Base-by-base conservation (phyloP, 2,888 invertebrate genomes). In the Caenorhabditis sulstoni region DNA sequence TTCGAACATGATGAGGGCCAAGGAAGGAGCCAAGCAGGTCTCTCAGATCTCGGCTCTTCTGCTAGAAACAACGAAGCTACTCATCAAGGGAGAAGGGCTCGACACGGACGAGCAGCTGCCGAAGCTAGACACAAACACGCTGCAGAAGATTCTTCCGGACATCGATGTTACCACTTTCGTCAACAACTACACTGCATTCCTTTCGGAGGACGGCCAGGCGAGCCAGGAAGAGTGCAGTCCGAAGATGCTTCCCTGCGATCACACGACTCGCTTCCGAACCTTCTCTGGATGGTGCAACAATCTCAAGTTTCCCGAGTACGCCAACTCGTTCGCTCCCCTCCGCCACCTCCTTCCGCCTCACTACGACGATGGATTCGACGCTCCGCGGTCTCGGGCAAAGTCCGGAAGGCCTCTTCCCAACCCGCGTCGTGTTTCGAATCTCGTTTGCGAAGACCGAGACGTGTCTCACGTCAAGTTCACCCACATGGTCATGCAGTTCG, bases 211-310 rank as follows among this genome's bases (percentile, higher is more conserved):
- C 74, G 89, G 88, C 23, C 74, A 64, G 39, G 37, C 81, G 0
- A 67, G 65, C 16, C 65, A 78, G 16, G 85, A 85, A 39, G 84
- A 86, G 23, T 90, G 90, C 71, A 79, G 87, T 11, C 90, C 90
- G 20, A 85, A 87, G 53, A 85, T 87, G 82, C 81, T 90, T 35
- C 90, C 90, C 1, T 90, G 90, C 59, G 90, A 91, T 70, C 89
- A 89, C 67, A 89, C 89, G 1, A 79, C 89, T 8, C 86, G 85
- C 84, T 96, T 95, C 91, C 93, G 96, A 64, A 95, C 95, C 0
- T 93, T 94, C 73, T 95, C 95, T 89, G 96, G 96, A 37, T 94
- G 95, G 44, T 96, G 96, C 91, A 96, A 96, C 91, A 96, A 96
- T 91, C 78, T 89, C 14, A 83, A 83, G 20, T 85, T 81, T 71